Base-by-base conservation (phyloP, 2,113 vertebrate species). In the Rutilus rutilus region DNA sequence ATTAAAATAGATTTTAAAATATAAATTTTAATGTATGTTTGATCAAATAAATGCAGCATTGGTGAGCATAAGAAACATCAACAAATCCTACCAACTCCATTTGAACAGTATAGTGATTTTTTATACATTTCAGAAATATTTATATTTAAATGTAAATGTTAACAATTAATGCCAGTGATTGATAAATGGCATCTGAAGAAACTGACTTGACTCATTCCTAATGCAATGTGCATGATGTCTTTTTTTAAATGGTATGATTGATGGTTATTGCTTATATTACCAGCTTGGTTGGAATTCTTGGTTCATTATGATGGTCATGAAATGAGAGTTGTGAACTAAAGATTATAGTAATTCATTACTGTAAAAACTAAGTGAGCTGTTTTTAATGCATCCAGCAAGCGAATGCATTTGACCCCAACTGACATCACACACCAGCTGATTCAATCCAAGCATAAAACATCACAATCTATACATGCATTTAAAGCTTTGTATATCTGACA, bases 311-410 rank as follows among this genome's bases (percentile, higher is more conserved):
- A 71, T 39, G 19, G 39, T 25, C 0, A 25, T 45, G 33, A 69
- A 39, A 39, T 69, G 33, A 69, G 17, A 69, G 17, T 39, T 4
- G 19, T 69, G 1, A 45, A 45, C 39, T n/a, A 7, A 45, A 74
- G 10, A n/a, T 74, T 25, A 45, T 45, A 42, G 21, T 14, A 5
- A 45, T 23, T 7, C 5, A 25, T 74, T 0, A 2, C 23, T 74
- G 39, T 74, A 25, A 73, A 73, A 73, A 3, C 21, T 14, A n/a
- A 12, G 69, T 42, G 36, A 73, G 36, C 36, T 73, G 39, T 23
- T 73, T 11, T 45, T 45, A 69, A 69, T 69, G 45, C 69, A 73
- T 73, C 36, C 36, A 74, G 71, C 10, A 73, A 73, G 21, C 39
- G 6, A 45, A 45, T 73, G 69, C 21, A n/a, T 73, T 73, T 45